Evolutionary conservation across 92 coral and sea anemone species (phyloP).

Genomic region (Desmophyllum pertusum): DNA sequence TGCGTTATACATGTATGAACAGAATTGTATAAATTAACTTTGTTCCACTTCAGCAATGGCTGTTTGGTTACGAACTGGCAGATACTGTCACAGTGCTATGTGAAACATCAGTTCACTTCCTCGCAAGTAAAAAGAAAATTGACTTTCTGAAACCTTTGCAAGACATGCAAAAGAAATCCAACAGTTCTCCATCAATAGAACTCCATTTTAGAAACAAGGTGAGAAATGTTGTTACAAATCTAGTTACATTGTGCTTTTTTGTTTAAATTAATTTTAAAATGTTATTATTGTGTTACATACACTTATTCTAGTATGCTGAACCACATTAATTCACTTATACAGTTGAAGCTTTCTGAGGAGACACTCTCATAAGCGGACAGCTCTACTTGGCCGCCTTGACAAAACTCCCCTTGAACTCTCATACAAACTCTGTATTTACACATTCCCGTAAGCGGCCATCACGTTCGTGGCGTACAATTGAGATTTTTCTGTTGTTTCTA

Average conservation of each 20-base stretch:
- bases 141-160: constrained; percentile 92
- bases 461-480: too few relatives aligned
- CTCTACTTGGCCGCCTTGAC: too few relatives aligned
- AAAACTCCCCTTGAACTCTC: too few relatives aligned
- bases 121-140: constrained; percentile 98
- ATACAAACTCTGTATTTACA: too few relatives aligned
- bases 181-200: constrained; percentile 79
- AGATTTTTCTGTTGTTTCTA: too few relatives aligned
- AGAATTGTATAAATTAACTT: background rate
- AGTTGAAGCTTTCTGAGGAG: too few relatives aligned
- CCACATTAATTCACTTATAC: too few relatives aligned
- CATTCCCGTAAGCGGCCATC: too few relatives aligned
- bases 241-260: background rate
- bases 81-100: constrained; percentile 91
- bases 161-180: constrained; percentile 87
- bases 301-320: too few relatives aligned
- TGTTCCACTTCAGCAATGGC: constrained; percentile 85
- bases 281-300: background rate
- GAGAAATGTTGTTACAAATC: background rate
- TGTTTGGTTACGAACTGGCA: constrained; percentile 98
- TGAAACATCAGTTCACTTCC: constrained; percentile 80
- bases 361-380: too few relatives aligned
- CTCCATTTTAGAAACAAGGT: constrained; percentile 92
- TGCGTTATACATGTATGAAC: too few relatives aligned
- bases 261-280: background rate